phyloP scores from a whole-genome alignment of 2,888 invertebrate species.

The Athalia rosae region DNA sequence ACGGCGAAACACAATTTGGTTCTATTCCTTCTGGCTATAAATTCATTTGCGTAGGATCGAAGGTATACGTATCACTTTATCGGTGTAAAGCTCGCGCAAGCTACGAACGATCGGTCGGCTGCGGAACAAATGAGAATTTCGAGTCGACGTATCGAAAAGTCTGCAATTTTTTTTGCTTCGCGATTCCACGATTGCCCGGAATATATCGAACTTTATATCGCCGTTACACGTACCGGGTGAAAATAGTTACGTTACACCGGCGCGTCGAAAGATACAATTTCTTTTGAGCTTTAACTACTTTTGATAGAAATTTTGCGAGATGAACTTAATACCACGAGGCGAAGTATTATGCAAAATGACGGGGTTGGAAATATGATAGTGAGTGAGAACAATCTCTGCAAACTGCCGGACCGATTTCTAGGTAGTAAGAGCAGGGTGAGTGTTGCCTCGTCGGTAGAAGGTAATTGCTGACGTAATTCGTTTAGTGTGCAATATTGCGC shows the following conservation, averaged over 20 bases:
- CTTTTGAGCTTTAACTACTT: too few species aligned
- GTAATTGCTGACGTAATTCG: slow-evolving; percentile 67
- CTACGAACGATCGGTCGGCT: neutral
- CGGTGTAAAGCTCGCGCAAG: slow-evolving; percentile 52
- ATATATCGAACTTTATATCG: too few species aligned
- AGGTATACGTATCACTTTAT: slow-evolving; percentile 48
- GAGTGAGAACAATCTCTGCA: slow-evolving; percentile 26
- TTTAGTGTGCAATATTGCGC: slow-evolving; percentile 69
- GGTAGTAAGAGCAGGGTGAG: slow-evolving; percentile 20
- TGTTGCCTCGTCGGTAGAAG: slow-evolving; percentile 52
- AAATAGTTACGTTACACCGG: too few species aligned
- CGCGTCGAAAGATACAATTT: too few species aligned
- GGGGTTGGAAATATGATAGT: neutral
- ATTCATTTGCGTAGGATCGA: slow-evolving; percentile 58
- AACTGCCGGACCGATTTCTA: slow-evolving; percentile 7
- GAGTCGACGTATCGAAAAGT: slow-evolving; percentile 6
- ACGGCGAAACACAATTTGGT: neutral
- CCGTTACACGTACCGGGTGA: too few species aligned
- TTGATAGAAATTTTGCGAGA: too few species aligned
- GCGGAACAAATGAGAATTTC: neutral
- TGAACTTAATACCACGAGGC: neutral
- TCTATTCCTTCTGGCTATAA: slow-evolving; percentile 46
- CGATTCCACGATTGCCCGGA: too few species aligned
- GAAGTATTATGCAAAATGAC: neutral
- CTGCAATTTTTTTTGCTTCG: neutral